A percentile compares a stretch with the other conserved stretches of the same genome.
These are phyloP conservation scores for Tympanoctomys barrerae DNA, from an alignment of 2,797 vertebrate species.

Conservation along the genomic window DNA sequence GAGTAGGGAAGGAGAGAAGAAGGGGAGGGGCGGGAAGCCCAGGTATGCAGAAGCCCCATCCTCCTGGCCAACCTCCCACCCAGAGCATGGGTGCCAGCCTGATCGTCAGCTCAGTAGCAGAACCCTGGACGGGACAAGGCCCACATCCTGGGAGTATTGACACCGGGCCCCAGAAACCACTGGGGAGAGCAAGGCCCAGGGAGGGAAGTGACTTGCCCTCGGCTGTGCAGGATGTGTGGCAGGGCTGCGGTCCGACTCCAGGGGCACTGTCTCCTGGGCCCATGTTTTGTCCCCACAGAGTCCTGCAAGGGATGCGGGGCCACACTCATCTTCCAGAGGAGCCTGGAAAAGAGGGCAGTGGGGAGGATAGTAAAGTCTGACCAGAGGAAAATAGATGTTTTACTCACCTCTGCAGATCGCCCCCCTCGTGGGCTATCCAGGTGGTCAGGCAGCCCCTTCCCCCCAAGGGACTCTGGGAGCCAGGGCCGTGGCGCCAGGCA, in stretches of 20 bases:
- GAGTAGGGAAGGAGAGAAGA: too few relatives aligned
- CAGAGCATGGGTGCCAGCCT: background rate
- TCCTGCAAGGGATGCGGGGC: background rate
- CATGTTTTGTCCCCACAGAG: background rate
- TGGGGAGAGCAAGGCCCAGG: background rate
- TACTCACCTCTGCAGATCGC: background rate
- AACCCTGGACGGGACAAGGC: background rate
- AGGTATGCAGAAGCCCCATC: background rate
- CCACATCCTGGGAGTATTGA: background rate
- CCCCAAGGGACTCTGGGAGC: background rate
- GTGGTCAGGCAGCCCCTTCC: background rate
- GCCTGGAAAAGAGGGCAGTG: background rate
- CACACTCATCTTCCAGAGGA: background rate
- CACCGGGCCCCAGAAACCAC: background rate
- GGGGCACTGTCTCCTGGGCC: background rate
- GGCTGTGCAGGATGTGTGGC: background rate
- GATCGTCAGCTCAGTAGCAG: background rate
- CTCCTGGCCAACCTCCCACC: background rate
- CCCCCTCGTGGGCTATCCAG: background rate
- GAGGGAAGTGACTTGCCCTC: slow-evolving; percentile 55
- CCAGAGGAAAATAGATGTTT: background rate
- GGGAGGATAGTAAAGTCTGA: background rate
- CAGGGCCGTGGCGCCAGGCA: background rate
- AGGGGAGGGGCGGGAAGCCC: too few relatives aligned
- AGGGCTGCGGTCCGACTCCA: background rate